A percentile compares a stretch with the other conserved stretches of the same genome.
These are phyloP conservation scores for Lottia gigantea DNA, from an alignment of 2,888 invertebrate genomes.

Conservation along the genomic window DNA sequence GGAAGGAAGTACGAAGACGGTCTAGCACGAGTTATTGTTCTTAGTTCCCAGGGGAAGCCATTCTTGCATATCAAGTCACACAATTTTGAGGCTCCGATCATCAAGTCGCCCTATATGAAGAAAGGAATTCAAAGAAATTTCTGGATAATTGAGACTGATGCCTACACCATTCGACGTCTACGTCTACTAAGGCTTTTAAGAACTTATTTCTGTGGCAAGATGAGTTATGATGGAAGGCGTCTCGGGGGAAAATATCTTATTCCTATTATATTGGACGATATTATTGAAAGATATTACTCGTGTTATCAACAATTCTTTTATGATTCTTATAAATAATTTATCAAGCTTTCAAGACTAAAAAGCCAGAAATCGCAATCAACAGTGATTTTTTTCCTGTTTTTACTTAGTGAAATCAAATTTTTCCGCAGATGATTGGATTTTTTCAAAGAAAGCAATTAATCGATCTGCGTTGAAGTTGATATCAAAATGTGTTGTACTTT, in stretches of 20 bases:
- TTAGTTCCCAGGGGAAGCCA: slow-evolving; percentile 5
- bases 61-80: slow-evolving; percentile 3
- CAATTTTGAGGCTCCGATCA: too few relatives aligned
- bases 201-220: background rate
- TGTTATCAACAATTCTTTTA: slow-evolving; percentile 7
- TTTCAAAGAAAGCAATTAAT: too few relatives aligned
- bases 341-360: background rate
- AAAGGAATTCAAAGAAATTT: too few relatives aligned
- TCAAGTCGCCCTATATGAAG: too few relatives aligned
- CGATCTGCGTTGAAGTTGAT: too few relatives aligned
- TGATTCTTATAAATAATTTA: slow-evolving; percentile 7
- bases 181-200: slow-evolving; percentile 6
- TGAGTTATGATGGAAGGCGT: too few relatives aligned
- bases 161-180: background rate
- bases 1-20: background rate
- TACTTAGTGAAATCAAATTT: too few relatives aligned
- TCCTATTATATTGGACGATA: background rate
- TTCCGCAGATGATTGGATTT: too few relatives aligned
- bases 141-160: too few relatives aligned
- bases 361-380: background rate
- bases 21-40: slow-evolving; percentile 6
- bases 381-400: too few relatives aligned
- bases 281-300: slow-evolving; percentile 6
- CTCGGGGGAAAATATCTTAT: background rate
- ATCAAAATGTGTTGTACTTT: slow-evolving; percentile 1